Base-by-base conservation (phyloP, 64 coral and sea anemone species). In the Catalaphyllia jardinei region DNA sequence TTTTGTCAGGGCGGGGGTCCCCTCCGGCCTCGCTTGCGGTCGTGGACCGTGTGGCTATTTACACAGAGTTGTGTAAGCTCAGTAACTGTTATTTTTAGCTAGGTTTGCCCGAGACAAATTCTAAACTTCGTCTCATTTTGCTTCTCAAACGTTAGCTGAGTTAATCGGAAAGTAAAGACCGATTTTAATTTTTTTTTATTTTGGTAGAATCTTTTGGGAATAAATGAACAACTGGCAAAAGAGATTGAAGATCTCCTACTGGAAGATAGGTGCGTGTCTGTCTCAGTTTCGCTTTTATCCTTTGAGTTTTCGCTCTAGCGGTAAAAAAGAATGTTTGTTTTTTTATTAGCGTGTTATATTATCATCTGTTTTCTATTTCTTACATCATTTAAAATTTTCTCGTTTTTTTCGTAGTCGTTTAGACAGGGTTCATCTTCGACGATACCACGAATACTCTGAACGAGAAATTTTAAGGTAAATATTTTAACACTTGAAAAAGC, bases 371-470 rank as follows among this genome's bases (percentile, higher is more conserved):
- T 73, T 80, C 24, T 62, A 5, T 5, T 90, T 46, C 42, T 46
- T 46, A 46, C 42, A 46, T 46, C 42, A 3, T 46, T 46, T 46
- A 46, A 46, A 46, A 8, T 46, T 46, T 5, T 8, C 42, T 30
- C 55, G 3, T 61, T 62, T 75, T 71, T 31, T 71, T 71, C 50
- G 3, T 62, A 94, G 92, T 62, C 92, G 92, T 59, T 64, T 98
- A 9, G 96, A 98, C 62, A 85, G 96, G 71, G 81, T 89, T 69
- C 96, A 98, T 39, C 90, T 98, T 54, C 89, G 96, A 60, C 89
- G 96, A 59, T 98, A 98, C 59, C 78, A 89, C 16, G 96, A 98
- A 87, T 98, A 98, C 59, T 98, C 96, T 72, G 93, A 98, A 86
- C 87, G 80, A 18, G 96, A 98, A 83, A 67, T 95, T 39, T 87